These are phyloP conservation scores for Clanis bilineata DNA, from an alignment of 2,888 invertebrate genomes.

Conservation along the genomic window DNA sequence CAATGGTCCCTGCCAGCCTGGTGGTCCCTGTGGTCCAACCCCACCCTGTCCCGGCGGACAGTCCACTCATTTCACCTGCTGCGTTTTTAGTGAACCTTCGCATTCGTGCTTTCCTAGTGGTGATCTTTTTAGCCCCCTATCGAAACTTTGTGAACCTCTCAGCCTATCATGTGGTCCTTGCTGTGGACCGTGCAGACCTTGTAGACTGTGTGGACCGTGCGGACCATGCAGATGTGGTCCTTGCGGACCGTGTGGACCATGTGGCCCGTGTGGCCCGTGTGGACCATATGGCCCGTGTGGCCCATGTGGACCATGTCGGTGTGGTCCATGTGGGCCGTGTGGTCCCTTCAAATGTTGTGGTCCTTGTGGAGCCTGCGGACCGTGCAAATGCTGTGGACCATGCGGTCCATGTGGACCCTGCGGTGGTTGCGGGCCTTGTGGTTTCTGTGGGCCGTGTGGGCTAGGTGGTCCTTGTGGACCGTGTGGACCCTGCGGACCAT, in stretches of 20 bases:
- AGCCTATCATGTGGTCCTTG: slow-evolving; percentile 20
- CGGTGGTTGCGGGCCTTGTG: slow-evolving; percentile 23
- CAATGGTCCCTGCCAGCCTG: slow-evolving; percentile 28
- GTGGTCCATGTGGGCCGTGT: slow-evolving; percentile 30
- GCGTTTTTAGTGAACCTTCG: slow-evolving; percentile 27
- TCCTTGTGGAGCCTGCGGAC: slow-evolving; percentile 22
- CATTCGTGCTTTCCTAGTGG: slow-evolving; percentile 28
- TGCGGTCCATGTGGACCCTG: slow-evolving; percentile 8
- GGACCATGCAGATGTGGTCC: slow-evolving; percentile 24
- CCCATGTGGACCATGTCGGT: slow-evolving; percentile 25
- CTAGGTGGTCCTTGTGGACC: slow-evolving; percentile 36
- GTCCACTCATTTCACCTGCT: slow-evolving; percentile 22
- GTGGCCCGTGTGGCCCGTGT: slow-evolving; percentile 27
- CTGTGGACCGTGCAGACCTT: slow-evolving; percentile 28
- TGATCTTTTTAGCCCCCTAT: slow-evolving; percentile 26
- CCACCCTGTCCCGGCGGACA: slow-evolving; percentile 29
- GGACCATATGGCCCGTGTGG: slow-evolving; percentile 29
- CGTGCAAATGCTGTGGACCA: slow-evolving; percentile 20
- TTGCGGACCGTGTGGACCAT: slow-evolving; percentile 27
- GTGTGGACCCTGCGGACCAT: slow-evolving; percentile 28
- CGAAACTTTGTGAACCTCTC: slow-evolving; percentile 28
- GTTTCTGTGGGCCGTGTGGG: slow-evolving; percentile 35
- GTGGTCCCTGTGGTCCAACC: slow-evolving; percentile 25
- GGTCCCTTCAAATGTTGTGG: slow-evolving; percentile 30
- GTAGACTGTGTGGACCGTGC: slow-evolving; percentile 23